Percentiles rank a stretch among this genome's conserved stretches.
These are phyloP conservation scores for Neogobius melanostomus DNA, from an alignment of 2,113 vertebrate genomes.

Conservation along the genomic window DNA sequence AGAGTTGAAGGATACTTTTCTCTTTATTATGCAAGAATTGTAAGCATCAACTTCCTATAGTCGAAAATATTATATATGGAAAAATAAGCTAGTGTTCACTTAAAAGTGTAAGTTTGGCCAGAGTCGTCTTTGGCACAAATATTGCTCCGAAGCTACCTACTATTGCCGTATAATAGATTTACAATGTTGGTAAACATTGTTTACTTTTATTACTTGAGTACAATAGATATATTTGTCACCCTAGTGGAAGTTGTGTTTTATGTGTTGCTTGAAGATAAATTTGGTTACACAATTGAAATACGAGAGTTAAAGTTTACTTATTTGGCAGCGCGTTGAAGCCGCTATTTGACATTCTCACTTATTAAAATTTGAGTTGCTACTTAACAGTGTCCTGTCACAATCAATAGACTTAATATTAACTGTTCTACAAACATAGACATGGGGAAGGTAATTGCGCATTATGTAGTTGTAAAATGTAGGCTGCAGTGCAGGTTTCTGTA, in stretches of 20 bases:
- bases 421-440: neutral
- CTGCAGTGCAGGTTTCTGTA: constrained; percentile 15
- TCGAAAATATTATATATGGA: constrained; percentile 53
- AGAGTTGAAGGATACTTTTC: constrained; percentile 41
- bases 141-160: constrained; percentile 65
- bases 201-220: too few species aligned
- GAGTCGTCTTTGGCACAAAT: constrained; percentile 63
- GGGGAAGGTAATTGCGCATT: neutral
- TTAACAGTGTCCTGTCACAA: neutral
- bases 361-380: neutral
- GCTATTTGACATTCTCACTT: too few species aligned
- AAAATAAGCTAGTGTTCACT: constrained; percentile 53
- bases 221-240: too few species aligned
- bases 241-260: constrained; percentile 35
- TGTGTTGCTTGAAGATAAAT: constrained; percentile 39
- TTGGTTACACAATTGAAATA: constrained; percentile 41
- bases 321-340: too few species aligned
- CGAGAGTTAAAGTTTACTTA: too few species aligned
- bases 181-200: too few species aligned
- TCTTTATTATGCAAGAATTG: constrained; percentile 31
- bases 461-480: constrained; percentile 34
- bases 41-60: constrained; percentile 16
- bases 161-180: constrained; percentile 9
- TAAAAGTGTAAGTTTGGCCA: constrained; percentile 47
- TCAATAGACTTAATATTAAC: neutral